Conservation (phyloP, 2,888 invertebrate species). For the Drosophila demipolita region DNA sequence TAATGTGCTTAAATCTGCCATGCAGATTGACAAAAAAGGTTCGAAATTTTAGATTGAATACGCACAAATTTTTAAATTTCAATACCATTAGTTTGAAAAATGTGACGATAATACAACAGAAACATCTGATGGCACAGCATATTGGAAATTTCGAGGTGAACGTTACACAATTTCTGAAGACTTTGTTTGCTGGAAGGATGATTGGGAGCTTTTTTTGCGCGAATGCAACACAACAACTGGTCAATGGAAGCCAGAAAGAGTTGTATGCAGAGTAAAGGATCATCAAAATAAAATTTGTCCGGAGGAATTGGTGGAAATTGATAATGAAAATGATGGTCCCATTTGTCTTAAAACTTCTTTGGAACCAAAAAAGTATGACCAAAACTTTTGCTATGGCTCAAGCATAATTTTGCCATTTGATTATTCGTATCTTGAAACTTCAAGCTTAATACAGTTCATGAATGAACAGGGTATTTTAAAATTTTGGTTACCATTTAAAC, state of each 20-base stretch:
- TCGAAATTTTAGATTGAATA: not conserved
- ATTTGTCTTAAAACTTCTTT: constrained; percentile 82
- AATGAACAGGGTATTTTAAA: constrained; percentile 44
- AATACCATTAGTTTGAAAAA: constrained; percentile 22
- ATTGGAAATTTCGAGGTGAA: constrained; percentile 60
- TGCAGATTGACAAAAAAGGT: constrained; percentile 26
- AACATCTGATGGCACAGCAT: constrained; percentile 21
- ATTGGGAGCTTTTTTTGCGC: constrained; percentile 48
- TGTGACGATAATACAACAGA: constrained; percentile 46
- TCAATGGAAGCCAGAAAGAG: constrained; percentile 51
- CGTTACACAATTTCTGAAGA: constrained; percentile 57
- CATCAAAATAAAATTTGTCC: constrained; percentile 68
- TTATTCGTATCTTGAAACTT: constrained; percentile 14
- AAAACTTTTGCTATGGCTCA: constrained; percentile 76
- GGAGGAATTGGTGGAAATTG: constrained; percentile 70
- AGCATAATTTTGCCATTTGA: constrained; percentile 47
- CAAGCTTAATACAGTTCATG: constrained; percentile 33
- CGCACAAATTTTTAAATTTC: not conserved
- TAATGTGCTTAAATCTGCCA: constrained; percentile 7
- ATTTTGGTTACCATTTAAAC: constrained; percentile 86
- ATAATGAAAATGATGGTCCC: constrained; percentile 18
- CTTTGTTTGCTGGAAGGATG: constrained; percentile 56
- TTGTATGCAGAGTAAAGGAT: constrained; percentile 39
- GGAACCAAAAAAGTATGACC: constrained; percentile 67
- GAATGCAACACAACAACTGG: constrained; percentile 61